Evolutionary conservation across 1,140 invertebrate genomes (phyloP).

Genomic region (Pissodes strobi): DNA sequence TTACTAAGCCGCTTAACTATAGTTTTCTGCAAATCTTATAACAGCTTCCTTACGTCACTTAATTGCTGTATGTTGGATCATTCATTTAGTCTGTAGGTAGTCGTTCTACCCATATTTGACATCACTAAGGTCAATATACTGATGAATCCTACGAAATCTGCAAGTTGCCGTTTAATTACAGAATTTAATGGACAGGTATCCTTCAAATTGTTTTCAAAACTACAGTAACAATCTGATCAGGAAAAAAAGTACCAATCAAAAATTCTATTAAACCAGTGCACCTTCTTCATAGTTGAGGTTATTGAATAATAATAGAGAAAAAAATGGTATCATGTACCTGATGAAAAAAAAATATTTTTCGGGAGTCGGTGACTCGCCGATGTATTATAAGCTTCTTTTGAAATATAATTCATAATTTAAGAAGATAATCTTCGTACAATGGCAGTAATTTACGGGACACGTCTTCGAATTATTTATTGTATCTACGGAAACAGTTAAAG

Average conservation of each 20-base stretch:
- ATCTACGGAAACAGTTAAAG: too few relatives aligned
- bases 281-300: conserved; percentile 1
- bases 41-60: conserved; percentile 1
- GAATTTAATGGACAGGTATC: not conserved
- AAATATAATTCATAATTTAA: not conserved
- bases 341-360: not conserved
- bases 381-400: conserved; percentile 6
- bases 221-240: not conserved
- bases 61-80: not conserved
- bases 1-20: too few relatives aligned
- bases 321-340: not conserved
- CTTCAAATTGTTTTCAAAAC: too few relatives aligned
- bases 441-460: too few relatives aligned
- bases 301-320: not conserved
- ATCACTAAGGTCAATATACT: conserved; percentile 23
- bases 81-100: conserved; percentile 2
- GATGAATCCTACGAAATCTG: conserved; percentile 4
- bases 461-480: too few relatives aligned
- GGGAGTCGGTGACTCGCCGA: not conserved
- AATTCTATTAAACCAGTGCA: conserved; percentile 3
- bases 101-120: conserved; percentile 12
- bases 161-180: not conserved
- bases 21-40: too few relatives aligned
- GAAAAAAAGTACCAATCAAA: conserved; percentile 12
- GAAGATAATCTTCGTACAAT: not conserved